These are phyloP conservation scores for Tanytarsus gracilentus DNA, from an alignment of 2,888 invertebrate genomes.

Conservation along the genomic window DNA sequence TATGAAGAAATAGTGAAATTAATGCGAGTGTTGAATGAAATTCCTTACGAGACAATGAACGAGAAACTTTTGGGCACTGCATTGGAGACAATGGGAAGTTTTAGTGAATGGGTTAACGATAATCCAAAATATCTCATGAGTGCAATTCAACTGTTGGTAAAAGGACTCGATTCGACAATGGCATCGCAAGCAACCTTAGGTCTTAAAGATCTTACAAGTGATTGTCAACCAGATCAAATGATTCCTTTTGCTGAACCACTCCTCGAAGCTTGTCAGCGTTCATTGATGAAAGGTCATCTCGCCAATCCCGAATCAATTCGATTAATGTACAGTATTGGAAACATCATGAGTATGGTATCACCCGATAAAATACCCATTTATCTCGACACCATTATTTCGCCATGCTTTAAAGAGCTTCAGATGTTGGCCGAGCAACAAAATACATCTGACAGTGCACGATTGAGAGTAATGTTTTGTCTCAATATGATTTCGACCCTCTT, in stretches of 20 bases:
- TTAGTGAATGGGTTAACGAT: slow-evolving; percentile 74
- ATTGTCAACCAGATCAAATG: slow-evolving; percentile 61
- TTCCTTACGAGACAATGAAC: slow-evolving; percentile 54
- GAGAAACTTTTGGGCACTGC: slow-evolving; percentile 60
- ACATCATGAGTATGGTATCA: slow-evolving; percentile 58
- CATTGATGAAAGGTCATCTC: slow-evolving; percentile 48
- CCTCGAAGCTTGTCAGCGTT: slow-evolving; percentile 58
- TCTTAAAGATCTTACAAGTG: slow-evolving; percentile 75
- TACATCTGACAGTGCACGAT: slow-evolving; percentile 44
- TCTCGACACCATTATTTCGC: slow-evolving; percentile 59
- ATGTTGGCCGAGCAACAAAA: slow-evolving; percentile 45
- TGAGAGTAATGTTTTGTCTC: slow-evolving; percentile 51
- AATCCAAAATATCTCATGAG: slow-evolving; percentile 58
- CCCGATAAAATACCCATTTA: slow-evolving; percentile 55
- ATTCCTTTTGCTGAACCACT: slow-evolving; percentile 68
- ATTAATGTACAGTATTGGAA: slow-evolving; percentile 67
- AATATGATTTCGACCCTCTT: slow-evolving; percentile 61
- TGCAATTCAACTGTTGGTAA: slow-evolving; percentile 58
- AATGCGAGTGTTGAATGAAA: slow-evolving; percentile 51
- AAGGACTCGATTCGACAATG: slow-evolving; percentile 58
- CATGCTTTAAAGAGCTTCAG: slow-evolving; percentile 55
- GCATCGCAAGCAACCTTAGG: slow-evolving; percentile 78
- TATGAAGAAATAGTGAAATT: slow-evolving; percentile 50
- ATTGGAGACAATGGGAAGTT: slow-evolving; percentile 67
- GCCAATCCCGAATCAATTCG: slow-evolving; percentile 61